Base-by-base conservation (phyloP, 64 coral and sea anemone genomes). In the Pachyseris speciosa region DNA sequence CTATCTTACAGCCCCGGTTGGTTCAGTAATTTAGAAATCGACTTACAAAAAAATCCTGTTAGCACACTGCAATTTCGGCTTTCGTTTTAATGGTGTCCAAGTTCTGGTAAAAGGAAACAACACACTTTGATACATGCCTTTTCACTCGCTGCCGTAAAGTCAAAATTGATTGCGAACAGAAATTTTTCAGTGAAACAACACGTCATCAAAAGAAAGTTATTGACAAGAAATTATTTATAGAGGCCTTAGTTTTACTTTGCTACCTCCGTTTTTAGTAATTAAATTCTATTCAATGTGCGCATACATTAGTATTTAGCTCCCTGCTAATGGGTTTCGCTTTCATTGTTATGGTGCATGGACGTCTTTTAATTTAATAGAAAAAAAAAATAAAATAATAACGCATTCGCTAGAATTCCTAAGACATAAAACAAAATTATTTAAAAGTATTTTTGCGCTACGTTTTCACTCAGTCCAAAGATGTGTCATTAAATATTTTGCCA, bases 221-320 rank as follows among this genome's bases (percentile, higher is more conserved):
- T 60, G 50, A 57, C 52, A 80, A 25, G 27, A 38, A 7, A 39
- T 71, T 36, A 71, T 80, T 80, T 25, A 60, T 39, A 17, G 31
- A 8, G 8, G n/a, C 29, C 52, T 34, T 57, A 16, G n/a, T 37
- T 79, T 79, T 15, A 48, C 74, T 32, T 19, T 31, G 16, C 19
- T 20, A 26, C 37, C 77, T 61, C 30, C 28, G 22, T 57, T 80
- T 60, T 60, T 53, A 40, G 20, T 51, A 38, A 61, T 80, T 80
- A 80, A 80, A 80, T 80, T 80, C 77, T 80, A 26, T 61, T 80
- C 48, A 80, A 34, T 33, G 5, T 27, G 31, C 34, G 74, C 27
- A 78, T 53, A 78, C 20, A 78, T 78, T 78, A 80, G 77, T 39
- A 80, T 80, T 80, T 60, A 80, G 33, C 32, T 38, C 38, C 10